Evolutionary conservation across 2,888 invertebrate genomes (phyloP), one percentile per base, ranked within the genome.

Genomic region (Gastrophysa polygoni): DNA sequence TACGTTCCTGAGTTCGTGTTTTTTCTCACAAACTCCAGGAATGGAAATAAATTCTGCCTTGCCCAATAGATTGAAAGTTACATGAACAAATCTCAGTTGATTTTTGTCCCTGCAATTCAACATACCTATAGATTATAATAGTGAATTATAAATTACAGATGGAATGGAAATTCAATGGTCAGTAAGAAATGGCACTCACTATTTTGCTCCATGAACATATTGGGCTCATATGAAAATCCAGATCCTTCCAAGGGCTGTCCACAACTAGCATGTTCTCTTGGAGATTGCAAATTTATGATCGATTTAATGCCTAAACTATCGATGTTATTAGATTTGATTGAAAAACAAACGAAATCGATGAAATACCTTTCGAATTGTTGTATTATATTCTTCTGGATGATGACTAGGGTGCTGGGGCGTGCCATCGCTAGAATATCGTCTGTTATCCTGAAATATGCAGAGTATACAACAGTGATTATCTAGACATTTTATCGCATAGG

Each of bases 371-470:
- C 87, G 79, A 95, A 94, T 80, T 93, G 92, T 72, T 89, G 87
- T 70, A 94, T 87, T 70, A 94, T 86, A 71, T 91, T 88, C 76
- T 89, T 88, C 73, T 91, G 88, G 3, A 89, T 85, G 57, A 95
- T 91, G 68, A 86, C 83, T 21, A 86, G 84, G 38, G 90, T 89
- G 79, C 89, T 93, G 61, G 94, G 93, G 17, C 95, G 88, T 61
- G 94, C 90, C 93, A 93, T 95, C 78, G 95, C 95, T 74, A 95
- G 81, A 70, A 95, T 91, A 76, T 93, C 90, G 70, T 93, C 91
- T 5, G 94, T 95, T 70, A 95, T 89, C 95, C 95, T 94, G 83
- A 79, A 59, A 61, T 28, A 50, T 50, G 29, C n/a, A 49, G 28
- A 21, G 18, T 59, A 10, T 17, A 18, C 44, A 6, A 32, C n/a